phyloP scores from a whole-genome alignment of 2,888 invertebrate species.

The Falcaria lacertinaria region DNA sequence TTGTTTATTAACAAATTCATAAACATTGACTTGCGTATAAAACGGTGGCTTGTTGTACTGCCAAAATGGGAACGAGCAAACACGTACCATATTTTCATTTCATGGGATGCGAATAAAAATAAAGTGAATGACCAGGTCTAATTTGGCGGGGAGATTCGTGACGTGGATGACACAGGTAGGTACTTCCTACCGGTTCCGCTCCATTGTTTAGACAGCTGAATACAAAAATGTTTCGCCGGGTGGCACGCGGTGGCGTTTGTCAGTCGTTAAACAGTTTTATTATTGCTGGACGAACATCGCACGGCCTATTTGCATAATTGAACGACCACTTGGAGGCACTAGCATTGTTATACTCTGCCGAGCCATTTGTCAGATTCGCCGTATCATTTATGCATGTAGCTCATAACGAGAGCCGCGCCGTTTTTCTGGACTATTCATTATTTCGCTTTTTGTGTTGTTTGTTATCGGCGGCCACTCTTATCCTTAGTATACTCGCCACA shows the following conservation, averaged over 20 bases:
- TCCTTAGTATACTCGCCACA: constrained; percentile 49
- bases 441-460: constrained; percentile 69
- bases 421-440: constrained; percentile 77
- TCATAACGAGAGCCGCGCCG: constrained; percentile 69
- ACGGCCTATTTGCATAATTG: constrained; percentile 79
- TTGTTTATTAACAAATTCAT: constrained; percentile 76
- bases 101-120: constrained; percentile 77
- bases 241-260: constrained; percentile 48
- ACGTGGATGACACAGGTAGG: constrained; percentile 54
- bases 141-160: constrained; percentile 69
- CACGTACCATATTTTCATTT: constrained; percentile 74
- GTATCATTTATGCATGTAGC: constrained; percentile 77
- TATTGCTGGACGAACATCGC: constrained; percentile 72
- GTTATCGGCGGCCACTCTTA: constrained; percentile 55
- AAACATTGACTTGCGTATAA: constrained; percentile 72
- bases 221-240: constrained; percentile 59
- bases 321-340: constrained; percentile 76
- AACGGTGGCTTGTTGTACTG: constrained; percentile 53
- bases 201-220: constrained; percentile 68
- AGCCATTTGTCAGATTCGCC: constrained; percentile 78
- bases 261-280: constrained; percentile 79
- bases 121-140: constrained; percentile 73
- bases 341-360: constrained; percentile 78
- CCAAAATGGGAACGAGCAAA: constrained; percentile 61
- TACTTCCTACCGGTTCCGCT: constrained; percentile 66